These are phyloP conservation scores for Saccostrea glomerata DNA, from an alignment of 1,140 invertebrate species.

Conservation along the genomic window DNA sequence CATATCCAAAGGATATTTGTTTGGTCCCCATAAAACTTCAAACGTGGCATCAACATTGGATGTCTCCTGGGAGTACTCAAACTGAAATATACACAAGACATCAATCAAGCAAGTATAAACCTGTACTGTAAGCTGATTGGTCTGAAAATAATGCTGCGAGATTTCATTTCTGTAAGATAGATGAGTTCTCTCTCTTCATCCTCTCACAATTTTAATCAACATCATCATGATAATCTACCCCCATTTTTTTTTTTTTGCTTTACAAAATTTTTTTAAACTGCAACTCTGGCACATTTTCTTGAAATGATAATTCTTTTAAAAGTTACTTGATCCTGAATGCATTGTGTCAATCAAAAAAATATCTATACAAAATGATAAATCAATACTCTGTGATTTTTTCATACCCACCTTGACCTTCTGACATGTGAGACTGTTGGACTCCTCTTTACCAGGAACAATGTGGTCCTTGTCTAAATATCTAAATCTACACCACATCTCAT, in stretches of 20 bases:
- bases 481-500: constrained; percentile 69
- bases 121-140: background rate
- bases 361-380: too few relatives aligned
- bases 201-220: too few relatives aligned
- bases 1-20: constrained; percentile 72
- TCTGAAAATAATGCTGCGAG: too few relatives aligned
- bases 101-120: background rate
- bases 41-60: constrained; percentile 67
- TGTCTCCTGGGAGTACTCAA: constrained; percentile 68
- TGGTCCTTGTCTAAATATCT: constrained; percentile 60
- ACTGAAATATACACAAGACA: constrained; percentile 64
- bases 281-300: too few relatives aligned
- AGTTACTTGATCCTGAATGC: too few relatives aligned
- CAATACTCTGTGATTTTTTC: background rate
- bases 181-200: too few relatives aligned
- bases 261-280: too few relatives aligned
- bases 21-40: constrained; percentile 70
- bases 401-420: constrained; percentile 62
- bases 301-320: too few relatives aligned
- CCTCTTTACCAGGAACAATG: constrained; percentile 59
- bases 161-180: too few relatives aligned
- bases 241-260: too few relatives aligned
- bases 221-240: too few relatives aligned
- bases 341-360: too few relatives aligned
- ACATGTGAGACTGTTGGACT: constrained; percentile 65